Conservation (phyloP, 2,888 invertebrate species). For the Phasia obesa region DNA sequence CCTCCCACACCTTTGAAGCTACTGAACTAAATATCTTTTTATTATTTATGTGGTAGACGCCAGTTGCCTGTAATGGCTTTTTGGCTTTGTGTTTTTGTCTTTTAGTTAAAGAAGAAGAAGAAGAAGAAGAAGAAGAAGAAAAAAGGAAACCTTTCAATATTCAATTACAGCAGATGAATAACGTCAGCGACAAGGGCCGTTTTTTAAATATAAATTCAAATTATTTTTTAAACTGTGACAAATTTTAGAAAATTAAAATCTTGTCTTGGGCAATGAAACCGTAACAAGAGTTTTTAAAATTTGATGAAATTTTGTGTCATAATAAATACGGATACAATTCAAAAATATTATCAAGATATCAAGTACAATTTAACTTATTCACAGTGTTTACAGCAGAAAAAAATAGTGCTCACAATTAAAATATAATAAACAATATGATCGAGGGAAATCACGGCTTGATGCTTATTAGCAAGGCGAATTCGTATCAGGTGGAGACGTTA, state of each 20-base stretch:
- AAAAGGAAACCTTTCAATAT: constrained; percentile 64
- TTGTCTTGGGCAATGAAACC: neutral
- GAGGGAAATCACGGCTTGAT: too few species aligned
- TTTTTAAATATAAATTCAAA: constrained; percentile 35
- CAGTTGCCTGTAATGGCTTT: constrained; percentile 63
- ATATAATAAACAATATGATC: too few species aligned
- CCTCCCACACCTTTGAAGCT: neutral
- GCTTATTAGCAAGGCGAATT: too few species aligned
- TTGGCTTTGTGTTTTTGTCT: constrained; percentile 20
- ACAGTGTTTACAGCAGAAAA: too few species aligned
- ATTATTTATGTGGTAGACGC: constrained; percentile 47
- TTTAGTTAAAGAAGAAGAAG: neutral
- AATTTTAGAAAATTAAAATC: constrained; percentile 60
- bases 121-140: neutral
- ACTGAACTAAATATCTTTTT: constrained; percentile 18
- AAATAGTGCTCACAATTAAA: too few species aligned
- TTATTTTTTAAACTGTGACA: constrained; percentile 55
- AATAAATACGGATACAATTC: too few species aligned
- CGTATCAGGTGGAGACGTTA: too few species aligned
- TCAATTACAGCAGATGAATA: constrained; percentile 23
- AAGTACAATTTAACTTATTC: too few species aligned
- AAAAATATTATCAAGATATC: too few species aligned
- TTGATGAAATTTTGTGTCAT: too few species aligned
- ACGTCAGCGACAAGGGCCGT: neutral
- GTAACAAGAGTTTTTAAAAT: constrained; percentile 17